Conservation (phyloP, 2,797 vertebrate genomes). For the Muraenolepis orangiensis region DNA sequence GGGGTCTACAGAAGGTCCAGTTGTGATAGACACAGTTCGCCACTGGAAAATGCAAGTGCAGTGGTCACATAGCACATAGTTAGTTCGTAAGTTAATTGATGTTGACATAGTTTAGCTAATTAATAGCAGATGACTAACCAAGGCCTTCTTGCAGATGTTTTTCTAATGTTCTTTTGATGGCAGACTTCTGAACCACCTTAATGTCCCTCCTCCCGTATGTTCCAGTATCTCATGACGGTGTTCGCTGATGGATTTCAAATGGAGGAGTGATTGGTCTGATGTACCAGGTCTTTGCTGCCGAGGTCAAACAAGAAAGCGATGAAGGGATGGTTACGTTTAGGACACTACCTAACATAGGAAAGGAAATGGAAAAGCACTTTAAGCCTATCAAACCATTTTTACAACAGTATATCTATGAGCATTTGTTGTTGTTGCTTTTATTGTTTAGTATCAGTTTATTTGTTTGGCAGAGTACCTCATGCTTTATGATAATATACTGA, state of each 20-base stretch:
- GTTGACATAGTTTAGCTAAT: neutral
- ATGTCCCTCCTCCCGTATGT: too few relatives aligned
- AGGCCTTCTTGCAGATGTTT: neutral
- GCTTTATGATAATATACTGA: neutral
- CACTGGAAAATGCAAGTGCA: too few relatives aligned
- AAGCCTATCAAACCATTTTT: neutral
- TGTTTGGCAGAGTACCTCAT: neutral
- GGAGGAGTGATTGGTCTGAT: too few relatives aligned
- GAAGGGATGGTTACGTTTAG: neutral
- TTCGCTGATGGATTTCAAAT: neutral
- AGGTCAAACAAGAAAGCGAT: neutral
- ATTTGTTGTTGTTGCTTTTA: neutral
- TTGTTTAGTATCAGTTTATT: too few relatives aligned
- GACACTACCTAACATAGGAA: neutral
- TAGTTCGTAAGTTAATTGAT: neutral
- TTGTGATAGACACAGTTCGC: too few relatives aligned
- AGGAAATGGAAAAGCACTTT: too few relatives aligned
- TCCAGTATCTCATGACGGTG: neutral
- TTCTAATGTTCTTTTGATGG: neutral
- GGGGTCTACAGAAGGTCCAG: too few relatives aligned
- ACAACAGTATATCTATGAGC: neutral
- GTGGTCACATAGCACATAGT: neutral
- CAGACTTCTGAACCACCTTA: too few relatives aligned
- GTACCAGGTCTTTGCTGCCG: too few relatives aligned
- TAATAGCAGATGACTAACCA: neutral